Evolutionary conservation across 1,140 invertebrate species (phyloP).

Genomic region (Rhagoletis pomonella): DNA sequence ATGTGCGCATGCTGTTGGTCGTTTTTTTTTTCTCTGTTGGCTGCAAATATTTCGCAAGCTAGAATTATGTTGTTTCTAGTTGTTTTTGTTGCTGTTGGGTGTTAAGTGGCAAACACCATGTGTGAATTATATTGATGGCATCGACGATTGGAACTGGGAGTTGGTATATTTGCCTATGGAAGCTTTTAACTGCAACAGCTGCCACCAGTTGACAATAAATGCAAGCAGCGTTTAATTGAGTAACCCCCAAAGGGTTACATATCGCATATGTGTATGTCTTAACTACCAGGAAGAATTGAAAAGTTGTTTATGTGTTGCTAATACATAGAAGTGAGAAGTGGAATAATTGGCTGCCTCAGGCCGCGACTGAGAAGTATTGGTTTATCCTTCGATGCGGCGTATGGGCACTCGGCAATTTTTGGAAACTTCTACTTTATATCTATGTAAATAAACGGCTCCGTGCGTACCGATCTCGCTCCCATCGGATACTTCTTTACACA

Average conservation of each 20-base stretch:
- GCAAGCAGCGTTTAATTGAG: neutral
- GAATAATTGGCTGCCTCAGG: too few species aligned
- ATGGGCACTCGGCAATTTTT: too few species aligned
- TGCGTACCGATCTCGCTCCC: too few species aligned
- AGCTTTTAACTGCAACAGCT: neutral
- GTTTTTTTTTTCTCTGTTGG: neutral
- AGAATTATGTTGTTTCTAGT: neutral
- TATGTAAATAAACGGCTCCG: too few species aligned
- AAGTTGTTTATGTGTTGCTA: too few species aligned
- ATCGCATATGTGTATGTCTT: too few species aligned
- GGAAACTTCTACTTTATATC: too few species aligned
- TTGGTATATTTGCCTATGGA: neutral
- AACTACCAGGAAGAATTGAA: too few species aligned
- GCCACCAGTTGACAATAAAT: constrained; percentile 39
- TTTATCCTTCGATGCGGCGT: too few species aligned
- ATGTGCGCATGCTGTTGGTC: constrained; percentile 9
- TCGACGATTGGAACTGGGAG: neutral
- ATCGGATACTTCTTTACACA: too few species aligned
- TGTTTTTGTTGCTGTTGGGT: neutral
- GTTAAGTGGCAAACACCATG: constrained; percentile 43
- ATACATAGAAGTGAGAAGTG: too few species aligned
- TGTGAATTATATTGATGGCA: constrained; percentile 51
- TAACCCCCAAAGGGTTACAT: neutral
- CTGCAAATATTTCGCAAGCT: constrained; percentile 6
- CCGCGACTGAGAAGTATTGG: too few species aligned